These are phyloP conservation scores for Periophthalmus modestus DNA, from an alignment of 2,113 vertebrate species.

Conservation along the genomic window DNA sequence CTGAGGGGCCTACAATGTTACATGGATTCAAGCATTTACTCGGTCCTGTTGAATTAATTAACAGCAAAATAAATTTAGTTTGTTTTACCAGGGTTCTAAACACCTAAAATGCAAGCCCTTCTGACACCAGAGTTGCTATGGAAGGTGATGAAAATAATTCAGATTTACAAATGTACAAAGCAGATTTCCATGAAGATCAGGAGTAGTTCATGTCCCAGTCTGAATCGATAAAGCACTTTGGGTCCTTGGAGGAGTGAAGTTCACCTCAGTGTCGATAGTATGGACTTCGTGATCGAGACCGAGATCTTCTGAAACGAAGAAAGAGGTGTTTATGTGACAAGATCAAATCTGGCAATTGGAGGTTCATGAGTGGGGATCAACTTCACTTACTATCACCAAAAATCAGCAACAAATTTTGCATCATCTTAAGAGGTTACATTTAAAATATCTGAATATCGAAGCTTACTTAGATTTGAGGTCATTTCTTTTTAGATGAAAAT, in stretches of 20 bases:
- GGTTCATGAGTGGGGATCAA: neutral
- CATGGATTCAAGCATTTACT: neutral
- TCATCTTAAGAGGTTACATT: neutral
- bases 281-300: conserved; percentile 76
- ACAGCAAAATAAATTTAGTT: neutral
- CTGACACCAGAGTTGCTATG: neutral
- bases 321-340: neutral
- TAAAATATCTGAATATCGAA: neutral
- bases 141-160: conserved; percentile 3
- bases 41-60: neutral
- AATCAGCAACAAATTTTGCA: too few species aligned
- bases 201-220: conserved; percentile 5
- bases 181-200: conserved; percentile 10
- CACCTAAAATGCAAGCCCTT: neutral
- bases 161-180: conserved; percentile 1
- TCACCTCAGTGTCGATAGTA: conserved; percentile 68
- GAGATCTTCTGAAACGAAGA: conserved; percentile 62
- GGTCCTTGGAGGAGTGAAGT: neutral
- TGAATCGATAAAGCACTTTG: neutral
- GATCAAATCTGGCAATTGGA: neutral
- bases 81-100: neutral
- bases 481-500: too few species aligned
- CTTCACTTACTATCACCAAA: neutral
- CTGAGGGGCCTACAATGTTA: neutral
- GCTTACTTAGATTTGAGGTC: too few species aligned